Evolutionary conservation across 2,113 vertebrate genomes (phyloP).

Genomic region (Sinocyclocheilus anophthalmus): DNA sequence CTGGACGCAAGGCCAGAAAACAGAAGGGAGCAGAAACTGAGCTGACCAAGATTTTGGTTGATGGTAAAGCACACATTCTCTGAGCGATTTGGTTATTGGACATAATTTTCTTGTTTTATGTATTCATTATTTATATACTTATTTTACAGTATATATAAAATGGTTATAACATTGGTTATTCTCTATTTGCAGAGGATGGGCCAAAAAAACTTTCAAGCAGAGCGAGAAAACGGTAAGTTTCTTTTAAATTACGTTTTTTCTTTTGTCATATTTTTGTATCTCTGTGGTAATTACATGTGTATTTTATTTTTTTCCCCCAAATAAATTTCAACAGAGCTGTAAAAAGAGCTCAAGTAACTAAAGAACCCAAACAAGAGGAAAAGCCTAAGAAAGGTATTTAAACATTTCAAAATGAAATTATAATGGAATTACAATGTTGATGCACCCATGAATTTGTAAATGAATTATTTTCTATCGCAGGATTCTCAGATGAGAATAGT

Average conservation of each 20-base stretch:
- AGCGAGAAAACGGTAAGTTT: conserved; percentile 81
- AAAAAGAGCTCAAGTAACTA: conserved; percentile 68
- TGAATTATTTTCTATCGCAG: conserved; percentile 56
- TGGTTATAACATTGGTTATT: not conserved
- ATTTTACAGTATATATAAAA: not conserved
- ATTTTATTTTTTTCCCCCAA: not conserved
- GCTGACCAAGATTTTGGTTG: conserved; percentile 80
- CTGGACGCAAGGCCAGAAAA: conserved; percentile 87
- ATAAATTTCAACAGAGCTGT: conserved; percentile 66
- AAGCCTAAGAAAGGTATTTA: conserved; percentile 74
- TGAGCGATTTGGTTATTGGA: not conserved
- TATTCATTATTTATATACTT: not conserved
- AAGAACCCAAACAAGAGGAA: conserved; percentile 46
- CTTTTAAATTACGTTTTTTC: not conserved
- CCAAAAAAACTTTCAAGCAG: conserved; percentile 85
- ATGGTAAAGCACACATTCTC: conserved; percentile 66
- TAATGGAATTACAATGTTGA: not conserved
- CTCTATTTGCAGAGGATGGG: conserved; percentile 58
- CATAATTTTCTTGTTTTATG: not conserved
- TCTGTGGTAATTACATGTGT: not conserved
- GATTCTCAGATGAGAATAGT: conserved; percentile 81
- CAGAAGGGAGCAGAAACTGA: conserved; percentile 91
- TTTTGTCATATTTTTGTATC: not conserved
- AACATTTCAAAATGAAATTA: not conserved
- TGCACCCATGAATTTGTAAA: not conserved